A percentile compares a stretch with the other conserved stretches of the same genome.
Evolutionary conservation across 2,113 vertebrate genomes (phyloP).

Genomic region (Mormyrus iriodes): DNA sequence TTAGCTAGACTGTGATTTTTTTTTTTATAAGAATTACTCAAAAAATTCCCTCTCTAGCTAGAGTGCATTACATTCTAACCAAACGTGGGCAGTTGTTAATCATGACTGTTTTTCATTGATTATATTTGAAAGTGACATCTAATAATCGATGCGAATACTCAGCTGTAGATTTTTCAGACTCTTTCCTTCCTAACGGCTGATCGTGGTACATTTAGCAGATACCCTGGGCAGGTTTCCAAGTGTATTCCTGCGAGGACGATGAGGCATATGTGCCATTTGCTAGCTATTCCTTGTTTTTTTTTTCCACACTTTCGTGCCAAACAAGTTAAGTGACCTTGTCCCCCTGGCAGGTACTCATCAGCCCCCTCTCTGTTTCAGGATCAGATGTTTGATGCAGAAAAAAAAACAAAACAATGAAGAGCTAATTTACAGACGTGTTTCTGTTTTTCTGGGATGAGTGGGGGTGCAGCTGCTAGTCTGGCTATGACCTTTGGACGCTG

Average conservation of each 20-base stretch:
- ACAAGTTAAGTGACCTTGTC: neutral
- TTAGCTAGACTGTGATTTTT: neutral
- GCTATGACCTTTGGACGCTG: constrained; percentile 14
- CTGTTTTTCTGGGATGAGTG: neutral
- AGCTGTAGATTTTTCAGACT: too few species aligned
- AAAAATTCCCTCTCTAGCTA: neutral
- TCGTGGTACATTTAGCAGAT: neutral
- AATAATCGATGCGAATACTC: neutral
- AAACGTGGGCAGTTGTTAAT: neutral
- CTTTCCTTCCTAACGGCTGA: too few species aligned
- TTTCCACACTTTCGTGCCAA: neutral
- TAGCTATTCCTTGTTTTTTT: neutral
- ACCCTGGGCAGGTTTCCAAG: neutral
- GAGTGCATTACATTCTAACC: neutral
- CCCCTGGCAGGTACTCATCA: too few species aligned
- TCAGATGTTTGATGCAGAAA: constrained; percentile 5
- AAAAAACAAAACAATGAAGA: neutral
- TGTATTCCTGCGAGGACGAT: neutral
- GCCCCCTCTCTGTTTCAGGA: neutral
- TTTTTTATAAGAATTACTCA: too few species aligned
- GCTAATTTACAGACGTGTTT: constrained; percentile 24
- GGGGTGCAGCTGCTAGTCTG: constrained; percentile 15
- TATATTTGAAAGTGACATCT: neutral
- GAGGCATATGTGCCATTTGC: neutral
- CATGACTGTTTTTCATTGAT: neutral